Evolutionary conservation across 2,888 invertebrate species (phyloP).

Genomic region (Dryocosmus kuriphilus): DNA sequence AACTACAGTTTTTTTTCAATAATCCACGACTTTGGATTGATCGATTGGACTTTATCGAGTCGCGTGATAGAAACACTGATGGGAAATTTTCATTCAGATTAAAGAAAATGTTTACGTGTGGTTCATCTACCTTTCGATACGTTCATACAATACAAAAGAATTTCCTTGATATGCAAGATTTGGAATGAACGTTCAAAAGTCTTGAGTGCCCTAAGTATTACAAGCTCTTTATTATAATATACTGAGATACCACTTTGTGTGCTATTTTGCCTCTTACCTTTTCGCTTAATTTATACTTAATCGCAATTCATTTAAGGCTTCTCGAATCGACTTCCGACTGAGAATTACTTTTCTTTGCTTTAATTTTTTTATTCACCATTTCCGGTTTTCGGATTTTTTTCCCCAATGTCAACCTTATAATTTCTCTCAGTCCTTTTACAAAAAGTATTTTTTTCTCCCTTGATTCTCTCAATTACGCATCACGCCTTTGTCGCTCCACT

Average conservation of each 20-base stretch:
- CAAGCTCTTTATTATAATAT: constrained; percentile 60
- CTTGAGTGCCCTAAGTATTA: constrained; percentile 62
- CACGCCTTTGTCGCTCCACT: constrained; percentile 43
- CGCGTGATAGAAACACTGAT: constrained; percentile 5
- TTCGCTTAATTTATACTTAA: not conserved
- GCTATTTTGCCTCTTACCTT: constrained; percentile 18
- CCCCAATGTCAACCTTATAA: constrained; percentile 44
- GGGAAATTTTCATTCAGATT: constrained; percentile 25
- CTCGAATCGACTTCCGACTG: constrained; percentile 26
- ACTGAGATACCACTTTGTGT: constrained; percentile 49
- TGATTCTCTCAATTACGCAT: constrained; percentile 11
- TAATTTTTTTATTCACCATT: constrained; percentile 61
- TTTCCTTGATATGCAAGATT: constrained; percentile 64
- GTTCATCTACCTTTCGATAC: constrained; percentile 51
- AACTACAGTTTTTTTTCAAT: constrained; percentile 55
- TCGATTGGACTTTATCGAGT: constrained; percentile 8
- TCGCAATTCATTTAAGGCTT: constrained; percentile 24
- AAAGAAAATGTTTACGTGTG: constrained; percentile 49
- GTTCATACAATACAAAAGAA: constrained; percentile 55
- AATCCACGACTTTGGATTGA: constrained; percentile 21
- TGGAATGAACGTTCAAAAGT: constrained; percentile 62
- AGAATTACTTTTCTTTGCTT: constrained; percentile 46
- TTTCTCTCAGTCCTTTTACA: constrained; percentile 52
- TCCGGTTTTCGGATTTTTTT: constrained; percentile 67
- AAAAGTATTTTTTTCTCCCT: constrained; percentile 52